Evolutionary conservation across 2,888 invertebrate genomes (phyloP).

Genomic region (Thumatha senex): DNA sequence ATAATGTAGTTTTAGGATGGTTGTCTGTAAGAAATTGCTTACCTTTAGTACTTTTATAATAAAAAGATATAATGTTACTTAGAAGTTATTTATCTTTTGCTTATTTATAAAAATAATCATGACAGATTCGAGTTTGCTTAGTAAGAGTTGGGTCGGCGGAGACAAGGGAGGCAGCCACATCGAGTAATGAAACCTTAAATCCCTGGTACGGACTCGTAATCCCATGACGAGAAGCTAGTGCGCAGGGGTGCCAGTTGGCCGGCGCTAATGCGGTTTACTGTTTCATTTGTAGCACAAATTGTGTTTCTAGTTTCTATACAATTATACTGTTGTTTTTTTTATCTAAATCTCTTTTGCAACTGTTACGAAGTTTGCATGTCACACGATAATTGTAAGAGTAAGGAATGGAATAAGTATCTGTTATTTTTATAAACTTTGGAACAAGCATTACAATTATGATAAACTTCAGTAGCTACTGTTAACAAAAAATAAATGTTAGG

Average conservation of each 20-base stretch:
- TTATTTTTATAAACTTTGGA: neutral
- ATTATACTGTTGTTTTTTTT: constrained; percentile 66
- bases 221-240: constrained; percentile 75
- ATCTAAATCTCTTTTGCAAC: constrained; percentile 54
- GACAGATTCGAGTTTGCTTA: constrained; percentile 22
- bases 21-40: too few relatives aligned
- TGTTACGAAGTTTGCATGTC: constrained; percentile 15
- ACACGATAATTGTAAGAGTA: neutral
- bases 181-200: constrained; percentile 83
- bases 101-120: neutral
- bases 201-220: constrained; percentile 81
- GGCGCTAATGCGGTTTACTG: constrained; percentile 79
- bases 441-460: neutral
- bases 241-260: constrained; percentile 76
- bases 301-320: constrained; percentile 76
- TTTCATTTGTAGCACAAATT: constrained; percentile 77
- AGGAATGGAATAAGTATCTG: neutral
- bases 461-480: neutral
- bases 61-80: too few relatives aligned
- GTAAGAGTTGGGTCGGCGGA: constrained; percentile 34
- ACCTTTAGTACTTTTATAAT: neutral
- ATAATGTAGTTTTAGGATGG: too few relatives aligned
- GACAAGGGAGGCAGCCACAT: constrained; percentile 46
- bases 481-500: too few relatives aligned
- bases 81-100: too few relatives aligned